A percentile compares a stretch with the other conserved stretches of the same genome.
These are phyloP conservation scores for Dicycla oo DNA, from an alignment of 2,888 invertebrate genomes.

Conservation along the genomic window DNA sequence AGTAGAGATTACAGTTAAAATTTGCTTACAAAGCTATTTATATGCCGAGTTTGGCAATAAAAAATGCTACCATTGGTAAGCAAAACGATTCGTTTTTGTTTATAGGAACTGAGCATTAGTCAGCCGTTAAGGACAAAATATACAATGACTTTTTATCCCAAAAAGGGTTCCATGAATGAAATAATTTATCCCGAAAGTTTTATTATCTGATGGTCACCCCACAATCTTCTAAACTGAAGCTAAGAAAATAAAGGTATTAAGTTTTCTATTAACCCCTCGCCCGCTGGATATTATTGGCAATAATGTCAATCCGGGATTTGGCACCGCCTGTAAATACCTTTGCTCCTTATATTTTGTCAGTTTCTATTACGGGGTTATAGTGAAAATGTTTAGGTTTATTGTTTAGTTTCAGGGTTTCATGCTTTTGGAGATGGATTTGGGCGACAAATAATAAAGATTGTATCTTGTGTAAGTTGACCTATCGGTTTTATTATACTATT, in stretches of 20 bases:
- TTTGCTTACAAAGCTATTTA: too few relatives aligned
- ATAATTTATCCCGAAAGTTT: neutral
- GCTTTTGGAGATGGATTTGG: constrained; percentile 12
- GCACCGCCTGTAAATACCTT: constrained; percentile 49
- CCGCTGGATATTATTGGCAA: constrained; percentile 69
- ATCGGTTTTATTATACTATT: too few relatives aligned
- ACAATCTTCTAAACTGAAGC: constrained; percentile 64
- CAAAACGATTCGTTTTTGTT: too few relatives aligned
- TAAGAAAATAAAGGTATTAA: constrained; percentile 76
- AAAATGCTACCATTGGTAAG: too few relatives aligned
- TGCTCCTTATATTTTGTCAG: constrained; percentile 50
- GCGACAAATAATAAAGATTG: neutral
- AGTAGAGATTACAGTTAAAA: too few relatives aligned
- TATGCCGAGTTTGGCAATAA: too few relatives aligned
- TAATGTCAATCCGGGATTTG: constrained; percentile 70
- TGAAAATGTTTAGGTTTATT: constrained; percentile 24
- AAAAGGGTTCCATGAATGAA: neutral
- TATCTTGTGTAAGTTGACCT: neutral
- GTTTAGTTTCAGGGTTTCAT: constrained; percentile 25
- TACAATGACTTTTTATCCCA: neutral
- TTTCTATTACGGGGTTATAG: constrained; percentile 51
- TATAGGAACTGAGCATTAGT: too few relatives aligned
- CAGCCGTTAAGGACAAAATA: too few relatives aligned
- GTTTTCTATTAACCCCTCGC: constrained; percentile 75
- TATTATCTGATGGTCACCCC: constrained; percentile 56